Percentiles rank a stretch among this genome's conserved stretches.
phyloP scores from a whole-genome alignment of 2,113 vertebrate genomes.

The Gavialis gangeticus region DNA sequence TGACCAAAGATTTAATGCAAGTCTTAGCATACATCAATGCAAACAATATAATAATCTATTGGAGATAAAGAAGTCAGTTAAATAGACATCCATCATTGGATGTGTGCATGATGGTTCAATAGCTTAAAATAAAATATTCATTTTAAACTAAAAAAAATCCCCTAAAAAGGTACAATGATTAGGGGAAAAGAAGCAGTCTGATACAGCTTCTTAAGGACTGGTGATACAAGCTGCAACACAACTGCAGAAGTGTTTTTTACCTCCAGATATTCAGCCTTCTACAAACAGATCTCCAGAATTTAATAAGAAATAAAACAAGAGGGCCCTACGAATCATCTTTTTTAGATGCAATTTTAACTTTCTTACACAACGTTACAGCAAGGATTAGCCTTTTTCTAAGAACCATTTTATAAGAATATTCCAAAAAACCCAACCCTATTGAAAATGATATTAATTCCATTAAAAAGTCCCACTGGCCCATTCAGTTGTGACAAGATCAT shows the following conservation, averaged over 20 bases:
- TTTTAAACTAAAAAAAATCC: constrained; percentile 35
- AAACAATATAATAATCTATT: constrained; percentile 56
- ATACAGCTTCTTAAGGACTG: constrained; percentile 51
- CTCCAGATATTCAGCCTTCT: constrained; percentile 66
- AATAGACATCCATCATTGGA: constrained; percentile 60
- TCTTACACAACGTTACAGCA: constrained; percentile 43
- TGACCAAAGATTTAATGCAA: constrained; percentile 73
- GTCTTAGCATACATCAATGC: constrained; percentile 64
- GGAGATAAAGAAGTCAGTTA: constrained; percentile 57
- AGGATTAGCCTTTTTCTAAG: constrained; percentile 41
- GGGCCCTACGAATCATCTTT: constrained; percentile 57
- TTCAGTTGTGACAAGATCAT: not conserved
- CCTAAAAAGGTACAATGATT: constrained; percentile 49
- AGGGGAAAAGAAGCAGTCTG: constrained; percentile 57
- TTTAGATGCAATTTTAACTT: constrained; percentile 64
- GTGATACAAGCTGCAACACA: constrained; percentile 54
- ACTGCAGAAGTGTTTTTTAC: constrained; percentile 65
- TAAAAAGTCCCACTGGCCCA: not conserved
- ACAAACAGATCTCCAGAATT: constrained; percentile 52
- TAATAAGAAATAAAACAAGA: constrained; percentile 62
- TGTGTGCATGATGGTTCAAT: constrained; percentile 55
- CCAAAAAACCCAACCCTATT: constrained; percentile 18
- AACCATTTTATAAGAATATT: constrained; percentile 5
- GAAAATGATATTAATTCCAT: constrained; percentile 38
- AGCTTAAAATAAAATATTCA: constrained; percentile 72